Percentiles rank a stretch among this genome's conserved stretches.
Evolutionary conservation across 2,797 vertebrate species (phyloP).

Genomic region (Monodelphis domestica): DNA sequence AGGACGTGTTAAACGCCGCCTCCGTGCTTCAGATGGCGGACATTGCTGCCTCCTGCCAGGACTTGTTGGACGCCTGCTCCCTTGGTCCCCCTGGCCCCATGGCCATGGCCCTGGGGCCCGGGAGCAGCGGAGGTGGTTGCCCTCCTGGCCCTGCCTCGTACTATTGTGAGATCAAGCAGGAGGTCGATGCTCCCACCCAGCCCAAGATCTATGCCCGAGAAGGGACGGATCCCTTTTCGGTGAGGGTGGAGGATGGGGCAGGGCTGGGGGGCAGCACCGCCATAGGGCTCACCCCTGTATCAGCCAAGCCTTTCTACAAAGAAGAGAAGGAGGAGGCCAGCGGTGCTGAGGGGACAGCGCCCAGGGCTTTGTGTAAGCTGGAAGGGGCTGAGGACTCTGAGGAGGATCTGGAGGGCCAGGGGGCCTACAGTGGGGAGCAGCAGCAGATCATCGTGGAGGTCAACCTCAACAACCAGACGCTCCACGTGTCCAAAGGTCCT

Average conservation of each 20-base stretch:
- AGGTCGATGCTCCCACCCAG: slow-evolving; percentile 86
- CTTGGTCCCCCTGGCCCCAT: slow-evolving; percentile 88
- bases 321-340: slow-evolving; percentile 86
- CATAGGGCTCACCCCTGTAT: slow-evolving; percentile 33
- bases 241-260: slow-evolving; percentile 89
- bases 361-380: slow-evolving; percentile 87
- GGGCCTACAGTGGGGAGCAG: slow-evolving; percentile 92
- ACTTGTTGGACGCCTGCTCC: slow-evolving; percentile 93
- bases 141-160: slow-evolving; percentile 85
- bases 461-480: slow-evolving; percentile 98
- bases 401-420: slow-evolving; percentile 85
- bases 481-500: slow-evolving; percentile 95
- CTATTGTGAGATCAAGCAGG: slow-evolving; percentile 95
- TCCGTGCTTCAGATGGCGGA: slow-evolving; percentile 96
- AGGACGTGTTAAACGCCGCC: slow-evolving; percentile 95
- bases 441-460: slow-evolving; percentile 99
- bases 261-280: slow-evolving; percentile 73
- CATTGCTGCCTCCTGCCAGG: slow-evolving; percentile 95
- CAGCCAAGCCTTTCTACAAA: slow-evolving; percentile 91
- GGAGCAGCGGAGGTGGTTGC: slow-evolving; percentile 68
- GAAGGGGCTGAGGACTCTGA: slow-evolving; percentile 88
- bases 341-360: not conserved
- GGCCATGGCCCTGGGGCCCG: slow-evolving; percentile 88
- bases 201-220: slow-evolving; percentile 92
- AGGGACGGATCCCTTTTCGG: slow-evolving; percentile 90